Percentiles rank a stretch among this genome's conserved stretches.
Evolutionary conservation across 2,797 vertebrate species (phyloP).

Genomic region (Sebastes steindachneri): DNA sequence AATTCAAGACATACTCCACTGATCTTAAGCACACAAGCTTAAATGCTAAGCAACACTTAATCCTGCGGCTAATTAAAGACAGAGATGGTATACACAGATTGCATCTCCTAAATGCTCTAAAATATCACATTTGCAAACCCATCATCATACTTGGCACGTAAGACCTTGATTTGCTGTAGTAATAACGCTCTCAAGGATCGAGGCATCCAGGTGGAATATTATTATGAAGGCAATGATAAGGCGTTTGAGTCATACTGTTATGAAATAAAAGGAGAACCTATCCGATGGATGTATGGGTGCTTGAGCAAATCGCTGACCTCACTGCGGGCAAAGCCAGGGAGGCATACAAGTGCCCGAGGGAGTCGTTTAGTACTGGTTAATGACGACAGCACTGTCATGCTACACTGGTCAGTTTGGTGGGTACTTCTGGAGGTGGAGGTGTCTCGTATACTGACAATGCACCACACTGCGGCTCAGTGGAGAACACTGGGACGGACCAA

Average conservation of each 20-base stretch:
- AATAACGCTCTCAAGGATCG: conserved; percentile 39
- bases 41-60: conserved; percentile 50
- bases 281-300: conserved; percentile 33
- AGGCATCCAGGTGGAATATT: conserved; percentile 45
- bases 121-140: conserved; percentile 57
- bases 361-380: conserved; percentile 46
- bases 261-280: conserved; percentile 31
- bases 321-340: conserved; percentile 31
- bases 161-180: conserved; percentile 29
- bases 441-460: conserved; percentile 35
- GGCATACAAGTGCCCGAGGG: conserved; percentile 19
- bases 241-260: conserved; percentile 42
- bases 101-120: conserved; percentile 30
- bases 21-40: conserved; percentile 28
- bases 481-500: conserved; percentile 38
- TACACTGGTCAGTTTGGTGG: conserved; percentile 21
- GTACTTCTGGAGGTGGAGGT: conserved; percentile 3
- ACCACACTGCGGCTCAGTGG: conserved; percentile 13
- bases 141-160: conserved; percentile 32
- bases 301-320: conserved; percentile 54
- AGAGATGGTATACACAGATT: conserved; percentile 28
- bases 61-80: conserved; percentile 51
- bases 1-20: conserved; percentile 21
- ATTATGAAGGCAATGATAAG: conserved; percentile 37
- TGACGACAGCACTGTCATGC: conserved; percentile 35